These are phyloP conservation scores for Gallinago stenura DNA, from an alignment of 2,797 vertebrate species.

Conservation along the genomic window DNA sequence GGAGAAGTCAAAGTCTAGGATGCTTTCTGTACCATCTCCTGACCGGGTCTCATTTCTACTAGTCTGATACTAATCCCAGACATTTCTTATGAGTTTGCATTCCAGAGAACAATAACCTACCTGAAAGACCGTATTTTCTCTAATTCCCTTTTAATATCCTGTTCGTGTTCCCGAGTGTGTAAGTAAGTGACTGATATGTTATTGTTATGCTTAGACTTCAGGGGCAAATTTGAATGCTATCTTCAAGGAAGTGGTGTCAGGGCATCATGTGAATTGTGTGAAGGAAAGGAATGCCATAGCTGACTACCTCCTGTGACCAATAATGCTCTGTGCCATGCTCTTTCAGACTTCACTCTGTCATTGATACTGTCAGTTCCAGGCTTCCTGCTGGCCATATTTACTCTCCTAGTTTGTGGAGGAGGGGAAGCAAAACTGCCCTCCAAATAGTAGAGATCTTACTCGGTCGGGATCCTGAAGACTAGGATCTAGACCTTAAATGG, in stretches of 20 bases:
- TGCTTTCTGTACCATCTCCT: constrained; percentile 23
- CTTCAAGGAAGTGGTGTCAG: constrained; percentile 27
- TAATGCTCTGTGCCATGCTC: background rate
- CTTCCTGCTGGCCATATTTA: constrained; percentile 25
- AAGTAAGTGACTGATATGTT: constrained; percentile 30
- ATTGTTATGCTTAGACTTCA: constrained; percentile 25
- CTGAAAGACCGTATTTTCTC: constrained; percentile 32
- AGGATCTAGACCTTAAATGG: background rate
- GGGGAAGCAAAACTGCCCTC: background rate
- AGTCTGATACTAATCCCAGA: background rate
- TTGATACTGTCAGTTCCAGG: constrained; percentile 1
- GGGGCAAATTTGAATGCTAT: background rate
- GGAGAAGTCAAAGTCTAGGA: background rate
- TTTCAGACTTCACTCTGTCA: constrained; percentile 4
- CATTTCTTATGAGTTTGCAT: constrained; percentile 27
- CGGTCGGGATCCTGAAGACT: background rate
- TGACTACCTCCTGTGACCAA: constrained; percentile 26
- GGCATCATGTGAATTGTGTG: background rate
- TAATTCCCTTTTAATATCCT: constrained; percentile 60
- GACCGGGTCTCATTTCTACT: background rate
- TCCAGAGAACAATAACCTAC: constrained; percentile 42
- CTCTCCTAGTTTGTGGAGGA: background rate
- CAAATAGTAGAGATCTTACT: background rate
- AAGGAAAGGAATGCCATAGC: constrained; percentile 9
- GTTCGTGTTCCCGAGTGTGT: constrained; percentile 12